Evolutionary conservation across 2,797 vertebrate species (phyloP).

Genomic region (Spinibarbus caldwelli): DNA sequence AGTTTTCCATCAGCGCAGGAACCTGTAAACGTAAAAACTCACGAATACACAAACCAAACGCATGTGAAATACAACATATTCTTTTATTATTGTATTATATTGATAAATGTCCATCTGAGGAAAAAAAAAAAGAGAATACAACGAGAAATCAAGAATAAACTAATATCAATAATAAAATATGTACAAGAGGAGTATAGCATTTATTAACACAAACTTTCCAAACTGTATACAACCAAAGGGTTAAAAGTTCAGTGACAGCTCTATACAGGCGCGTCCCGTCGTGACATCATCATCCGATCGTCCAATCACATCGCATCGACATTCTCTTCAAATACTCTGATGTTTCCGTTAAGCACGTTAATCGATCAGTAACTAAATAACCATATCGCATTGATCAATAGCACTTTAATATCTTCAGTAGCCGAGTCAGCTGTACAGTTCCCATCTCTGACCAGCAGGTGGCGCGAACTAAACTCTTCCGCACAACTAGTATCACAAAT

Average conservation of each 20-base stretch:
- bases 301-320: constrained; percentile 4
- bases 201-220: constrained; percentile 63
- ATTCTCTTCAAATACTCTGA: neutral
- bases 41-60: neutral
- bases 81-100: constrained; percentile 72
- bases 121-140: constrained; percentile 66
- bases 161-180: constrained; percentile 62
- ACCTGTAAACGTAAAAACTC: neutral
- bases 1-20: neutral
- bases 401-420: neutral
- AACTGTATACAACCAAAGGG: constrained; percentile 65
- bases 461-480: constrained; percentile 35
- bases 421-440: constrained; percentile 35
- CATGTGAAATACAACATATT: constrained; percentile 68
- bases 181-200: constrained; percentile 65
- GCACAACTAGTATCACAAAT: constrained; percentile 24
- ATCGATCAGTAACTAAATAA: neutral
- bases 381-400: neutral
- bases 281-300: neutral
- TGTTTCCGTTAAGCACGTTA: constrained; percentile 1
- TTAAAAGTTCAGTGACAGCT: constrained; percentile 59
- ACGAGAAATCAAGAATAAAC: constrained; percentile 67
- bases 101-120: constrained; percentile 69
- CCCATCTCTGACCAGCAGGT: constrained; percentile 64
- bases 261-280: constrained; percentile 57